Conservation (phyloP, 2,888 invertebrate genomes). For the Folsomia manolachei region DNA sequence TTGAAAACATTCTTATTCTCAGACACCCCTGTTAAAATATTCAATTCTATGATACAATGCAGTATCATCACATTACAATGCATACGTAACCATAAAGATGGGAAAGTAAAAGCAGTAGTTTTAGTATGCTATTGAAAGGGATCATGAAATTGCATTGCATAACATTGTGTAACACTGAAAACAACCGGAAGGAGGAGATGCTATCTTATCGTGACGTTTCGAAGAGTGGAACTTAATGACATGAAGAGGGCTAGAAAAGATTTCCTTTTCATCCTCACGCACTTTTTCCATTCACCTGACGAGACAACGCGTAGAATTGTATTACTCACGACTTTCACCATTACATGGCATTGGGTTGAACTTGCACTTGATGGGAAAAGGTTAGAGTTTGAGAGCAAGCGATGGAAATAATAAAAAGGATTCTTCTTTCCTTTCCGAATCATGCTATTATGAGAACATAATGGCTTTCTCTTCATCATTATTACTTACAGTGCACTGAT, state of each 20-base stretch:
- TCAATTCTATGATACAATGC: too few relatives aligned
- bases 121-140: not conserved
- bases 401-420: too few relatives aligned
- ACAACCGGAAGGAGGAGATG: not conserved
- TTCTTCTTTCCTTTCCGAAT: too few relatives aligned
- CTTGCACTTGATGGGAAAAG: too few relatives aligned
- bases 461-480: not conserved
- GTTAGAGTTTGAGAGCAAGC: too few relatives aligned
- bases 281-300: not conserved
- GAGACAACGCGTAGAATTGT: too few relatives aligned
- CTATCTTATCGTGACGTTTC: not conserved
- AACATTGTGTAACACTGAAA: not conserved
- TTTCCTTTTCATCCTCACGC: not conserved
- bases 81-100: too few relatives aligned
- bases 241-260: not conserved
- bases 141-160: not conserved
- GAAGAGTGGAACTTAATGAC: not conserved
- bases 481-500: not conserved
- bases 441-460: not conserved
- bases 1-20: not conserved
- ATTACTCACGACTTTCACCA: too few relatives aligned
- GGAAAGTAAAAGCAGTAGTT: too few relatives aligned
- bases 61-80: too few relatives aligned
- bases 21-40: too few relatives aligned
- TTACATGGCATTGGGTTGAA: too few relatives aligned